A percentile compares a stretch with the other conserved stretches of the same genome.
Conservation (phyloP, 2,113 vertebrate genomes). For the Mixornis gularis region DNA sequence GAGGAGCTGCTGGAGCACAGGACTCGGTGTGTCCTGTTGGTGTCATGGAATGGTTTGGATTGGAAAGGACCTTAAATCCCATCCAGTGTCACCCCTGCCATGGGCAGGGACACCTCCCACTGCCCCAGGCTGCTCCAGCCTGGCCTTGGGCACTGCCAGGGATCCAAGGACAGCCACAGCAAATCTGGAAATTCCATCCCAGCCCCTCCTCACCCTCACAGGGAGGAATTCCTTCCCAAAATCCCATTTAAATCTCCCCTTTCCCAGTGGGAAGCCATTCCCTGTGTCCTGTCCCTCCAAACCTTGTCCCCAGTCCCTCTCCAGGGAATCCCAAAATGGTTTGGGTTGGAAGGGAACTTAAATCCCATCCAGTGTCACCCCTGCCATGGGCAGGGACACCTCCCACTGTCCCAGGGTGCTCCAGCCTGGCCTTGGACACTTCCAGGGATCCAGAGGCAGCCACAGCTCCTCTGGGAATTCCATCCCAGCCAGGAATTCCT, state of each 20-base stretch:
- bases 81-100: background rate
- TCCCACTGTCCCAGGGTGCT: fast-evolving
- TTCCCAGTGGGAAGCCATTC: background rate
- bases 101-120: background rate
- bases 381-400: background rate
- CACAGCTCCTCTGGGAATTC: too few relatives aligned
- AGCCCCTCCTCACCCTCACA: too few relatives aligned
- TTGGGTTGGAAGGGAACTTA: background rate
- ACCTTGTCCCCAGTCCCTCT: background rate
- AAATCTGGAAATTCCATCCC: too few relatives aligned
- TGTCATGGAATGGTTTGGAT: background rate
- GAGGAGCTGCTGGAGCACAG: background rate
- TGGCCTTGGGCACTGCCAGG: too few relatives aligned
- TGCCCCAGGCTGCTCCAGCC: background rate
- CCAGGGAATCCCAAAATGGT: too few relatives aligned
- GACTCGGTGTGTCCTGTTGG: fast-evolving
- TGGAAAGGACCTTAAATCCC: background rate
- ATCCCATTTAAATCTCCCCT: fast-evolving
- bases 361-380: background rate
- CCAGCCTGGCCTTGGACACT: too few relatives aligned
- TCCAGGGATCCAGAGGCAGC: too few relatives aligned
- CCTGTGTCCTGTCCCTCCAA: background rate
- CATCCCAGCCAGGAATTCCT: too few relatives aligned
- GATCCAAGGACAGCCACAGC: too few relatives aligned
- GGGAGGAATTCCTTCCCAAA: too few relatives aligned